phyloP scores from a whole-genome alignment of 2,113 vertebrate genomes.

The Meleagris gallopavo region DNA sequence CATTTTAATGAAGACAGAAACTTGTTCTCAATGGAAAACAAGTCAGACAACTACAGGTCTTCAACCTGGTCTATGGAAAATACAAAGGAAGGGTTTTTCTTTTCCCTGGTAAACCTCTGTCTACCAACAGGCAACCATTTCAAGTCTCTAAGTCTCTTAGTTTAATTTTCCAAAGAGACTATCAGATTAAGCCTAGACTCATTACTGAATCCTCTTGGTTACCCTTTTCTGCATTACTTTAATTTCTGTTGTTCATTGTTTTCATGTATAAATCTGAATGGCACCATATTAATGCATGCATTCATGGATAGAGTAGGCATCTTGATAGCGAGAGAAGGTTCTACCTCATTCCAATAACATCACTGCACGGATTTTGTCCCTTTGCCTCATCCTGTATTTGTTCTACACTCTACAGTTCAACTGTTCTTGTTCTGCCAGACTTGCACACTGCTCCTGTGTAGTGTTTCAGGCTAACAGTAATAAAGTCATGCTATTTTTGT shows the following conservation, averaged over 20 bases:
- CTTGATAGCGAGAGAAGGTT: neutral
- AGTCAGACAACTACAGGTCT: neutral
- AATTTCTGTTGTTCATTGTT: neutral
- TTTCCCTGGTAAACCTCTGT: neutral
- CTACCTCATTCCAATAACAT: neutral
- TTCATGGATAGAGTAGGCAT: neutral
- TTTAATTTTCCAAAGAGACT: neutral
- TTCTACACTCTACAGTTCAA: neutral
- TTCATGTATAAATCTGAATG: neutral
- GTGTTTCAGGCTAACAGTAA: neutral
- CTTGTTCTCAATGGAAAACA: neutral
- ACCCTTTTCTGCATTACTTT: neutral
- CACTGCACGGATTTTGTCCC: neutral
- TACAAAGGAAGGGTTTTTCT: neutral
- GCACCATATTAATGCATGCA: neutral
- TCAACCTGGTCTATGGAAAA: neutral
- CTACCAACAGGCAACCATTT: neutral
- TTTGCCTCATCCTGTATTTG: neutral
- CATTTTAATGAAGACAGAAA: neutral
- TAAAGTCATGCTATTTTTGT: neutral
- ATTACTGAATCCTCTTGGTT: neutral
- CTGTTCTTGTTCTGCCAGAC: neutral
- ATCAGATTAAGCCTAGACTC: neutral
- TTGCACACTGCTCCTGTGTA: neutral
- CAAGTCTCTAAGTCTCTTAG: neutral